Evolutionary conservation across 2,888 invertebrate species (phyloP).

Genomic region (Thymelicus lineola): DNA sequence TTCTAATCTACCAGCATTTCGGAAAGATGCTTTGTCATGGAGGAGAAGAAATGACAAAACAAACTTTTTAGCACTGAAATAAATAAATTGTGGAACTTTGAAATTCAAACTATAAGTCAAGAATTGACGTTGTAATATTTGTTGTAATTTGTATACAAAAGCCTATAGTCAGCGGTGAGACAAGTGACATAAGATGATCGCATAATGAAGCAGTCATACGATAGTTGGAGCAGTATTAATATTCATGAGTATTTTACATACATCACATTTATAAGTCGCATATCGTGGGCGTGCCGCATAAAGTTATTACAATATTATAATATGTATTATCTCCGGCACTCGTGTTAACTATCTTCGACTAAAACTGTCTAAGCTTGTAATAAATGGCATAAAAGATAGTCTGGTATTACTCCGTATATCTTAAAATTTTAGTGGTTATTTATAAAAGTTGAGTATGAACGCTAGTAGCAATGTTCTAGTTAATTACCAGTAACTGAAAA

Average conservation of each 20-base stretch:
- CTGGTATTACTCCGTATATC: no score
- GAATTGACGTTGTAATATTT: background rate
- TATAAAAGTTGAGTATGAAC: no score
- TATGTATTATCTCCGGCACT: background rate
- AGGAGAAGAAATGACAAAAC: no score
- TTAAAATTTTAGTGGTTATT: no score
- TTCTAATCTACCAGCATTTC: no score
- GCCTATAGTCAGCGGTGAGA: background rate
- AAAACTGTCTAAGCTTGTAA: background rate
- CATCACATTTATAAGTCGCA: conserved; percentile 28
- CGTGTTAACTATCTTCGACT: background rate
- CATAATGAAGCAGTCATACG: conserved; percentile 28
- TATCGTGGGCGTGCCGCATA: conserved; percentile 24
- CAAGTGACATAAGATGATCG: background rate
- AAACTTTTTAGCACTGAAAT: no score
- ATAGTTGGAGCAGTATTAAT: conserved; percentile 30
- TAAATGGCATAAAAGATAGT: no score
- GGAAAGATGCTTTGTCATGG: no score
- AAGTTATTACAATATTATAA: conserved; percentile 11
- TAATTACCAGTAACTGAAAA: no score
- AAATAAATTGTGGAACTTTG: no score
- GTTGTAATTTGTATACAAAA: background rate
- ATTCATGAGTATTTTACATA: conserved; percentile 35
- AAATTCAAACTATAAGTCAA: no score
- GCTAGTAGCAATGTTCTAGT: no score